Evolutionary conservation across 2,888 invertebrate genomes (phyloP), one percentile per base, ranked within the genome.

Genomic region (Panzeria rudis): DNA sequence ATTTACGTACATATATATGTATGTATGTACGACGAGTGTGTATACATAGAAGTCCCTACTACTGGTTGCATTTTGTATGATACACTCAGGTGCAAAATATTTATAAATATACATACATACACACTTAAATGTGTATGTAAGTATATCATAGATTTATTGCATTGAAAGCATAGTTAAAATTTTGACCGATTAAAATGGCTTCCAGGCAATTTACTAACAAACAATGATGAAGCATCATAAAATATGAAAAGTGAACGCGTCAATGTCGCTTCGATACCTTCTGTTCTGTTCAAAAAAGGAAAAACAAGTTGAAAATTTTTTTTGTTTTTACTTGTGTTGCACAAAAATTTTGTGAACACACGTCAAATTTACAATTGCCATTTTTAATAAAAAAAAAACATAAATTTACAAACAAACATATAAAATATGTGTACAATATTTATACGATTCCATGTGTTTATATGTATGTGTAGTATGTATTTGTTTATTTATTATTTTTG

Each of bases 171-270:
- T 71, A 41, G 73, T 50, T 44, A 81, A 83, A 72, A 83, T 87
- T 87, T 84, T 83, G 88, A 89, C 90, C 90, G 91, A 89, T 90
- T 91, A 88, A 87, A 91, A 91, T 89, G 75, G 91, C 92, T 91
- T 91, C 90, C 90, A 90, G 90, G 88, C 90, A 91, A 91, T 90
- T 90, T 91, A 88, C 87, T 88, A 88, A 89, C 91, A 90, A 86
- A 84, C 87, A 87, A 87, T 84, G 83, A 81, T 83, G 72, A 73
- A 84, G 79, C 84, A 87, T 84, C 84, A 87, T 86, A 80, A 86
- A 86, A 86, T 83, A 86, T 84, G 86, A 86, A 87, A 84, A 79
- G 80, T 84, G 84, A 83, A 79, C 82, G 79, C 86, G 82, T 84
- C 77, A 64, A 64, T 91, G 90, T 89, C 90, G 90, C 90, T 91